Evolutionary conservation across 2,888 invertebrate species (phyloP), one percentile per base, ranked within the genome.

Genomic region (Pilophorus perplexus): DNA sequence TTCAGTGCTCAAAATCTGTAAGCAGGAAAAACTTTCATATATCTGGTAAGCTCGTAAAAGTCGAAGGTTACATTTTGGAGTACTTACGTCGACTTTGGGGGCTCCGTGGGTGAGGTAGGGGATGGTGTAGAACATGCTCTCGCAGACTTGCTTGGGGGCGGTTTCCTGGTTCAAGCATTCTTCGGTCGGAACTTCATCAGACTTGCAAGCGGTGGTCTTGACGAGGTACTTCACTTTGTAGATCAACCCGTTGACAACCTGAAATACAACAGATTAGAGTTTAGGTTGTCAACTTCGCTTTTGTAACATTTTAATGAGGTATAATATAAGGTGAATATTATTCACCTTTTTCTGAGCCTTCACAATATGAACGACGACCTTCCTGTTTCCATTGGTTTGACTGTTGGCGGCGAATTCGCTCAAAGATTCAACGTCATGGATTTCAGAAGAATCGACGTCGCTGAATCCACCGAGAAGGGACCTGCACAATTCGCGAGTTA

Each of bases 261-360:
- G 25, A 8, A 55, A 16, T 2, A 38, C 52, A 28, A 12, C 6
- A 16, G 28, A 3, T n/a, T 8, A 28, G 3, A 33, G 6, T 8
- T 33, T 33, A 8, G 6, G 6, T 33, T 33, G 12, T 12, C 33
- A 12, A 33, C 33, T 33, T 33, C 33, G n/a, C n/a, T n/a, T n/a
- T n/a, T n/a, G n/a, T n/a, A n/a, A n/a, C n/a, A n/a, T n/a, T n/a
- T n/a, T n/a, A n/a, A n/a, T n/a, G n/a, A n/a, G n/a, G n/a, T n/a
- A n/a, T n/a, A n/a, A n/a, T n/a, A n/a, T n/a, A n/a, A n/a, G n/a
- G n/a, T n/a, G n/a, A n/a, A n/a, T n/a, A n/a, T n/a, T n/a, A n/a
- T n/a, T 18, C 33, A 59, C 59, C 42, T 59, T 23, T 42, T 59
- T 59, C 59, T 59, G 59, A 10, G 59, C 59, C 27, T 59, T 25